Evolutionary conservation across 1,140 invertebrate genomes (phyloP), one percentile per base, ranked within the genome.

Genomic region (Alviniconcha marisindica): DNA sequence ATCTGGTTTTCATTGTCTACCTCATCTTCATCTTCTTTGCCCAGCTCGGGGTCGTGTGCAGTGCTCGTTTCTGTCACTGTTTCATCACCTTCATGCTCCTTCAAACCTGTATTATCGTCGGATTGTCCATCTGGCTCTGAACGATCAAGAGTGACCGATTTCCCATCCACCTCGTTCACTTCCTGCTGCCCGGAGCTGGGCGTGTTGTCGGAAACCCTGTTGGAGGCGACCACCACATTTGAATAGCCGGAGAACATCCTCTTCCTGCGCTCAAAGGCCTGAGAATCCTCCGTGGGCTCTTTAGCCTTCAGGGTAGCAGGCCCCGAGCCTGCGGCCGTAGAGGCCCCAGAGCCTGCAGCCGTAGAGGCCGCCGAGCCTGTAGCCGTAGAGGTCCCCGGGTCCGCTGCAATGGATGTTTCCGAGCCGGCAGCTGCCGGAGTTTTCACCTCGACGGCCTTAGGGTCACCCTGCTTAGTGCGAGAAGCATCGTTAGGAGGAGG

Each of bases 211-310:
- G 42, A 12, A 3, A 76, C 2, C 2, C 73, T 7, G 0, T 28
- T 51, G 1, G 73, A 7, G 4, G 42, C 24, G 10, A 48, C 31
- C n/a, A 51, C 73, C 42, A 33, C 4, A 12, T 51, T 28, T 21
- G 73, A 5, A 33, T 76, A 76, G 5, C 73, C 44, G 24, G 42
- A 3, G 44, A 76, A 76, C 73, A 76, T 76, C 33, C 51, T 76
- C 31, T 42, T 28, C 5, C 73, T 5, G 10, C 73, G 24, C 18
- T 48, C 73, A 4, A 42, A 48, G 24, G 73, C 73, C 21, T 76
- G 21, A 18, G 73, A 31, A 1, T 76, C 73, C 31, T 76, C 73
- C 1, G 40, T 4, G 14, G 73, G 73, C 24, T 40, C 38, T 33
- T 3, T 40, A 1, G 44, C 24, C 73, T 76, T 54, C 44, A 76